A percentile compares a stretch with the other conserved stretches of the same genome.
Conservation (phyloP, 2,113 vertebrate species). For the Uropsilus gracilis region DNA sequence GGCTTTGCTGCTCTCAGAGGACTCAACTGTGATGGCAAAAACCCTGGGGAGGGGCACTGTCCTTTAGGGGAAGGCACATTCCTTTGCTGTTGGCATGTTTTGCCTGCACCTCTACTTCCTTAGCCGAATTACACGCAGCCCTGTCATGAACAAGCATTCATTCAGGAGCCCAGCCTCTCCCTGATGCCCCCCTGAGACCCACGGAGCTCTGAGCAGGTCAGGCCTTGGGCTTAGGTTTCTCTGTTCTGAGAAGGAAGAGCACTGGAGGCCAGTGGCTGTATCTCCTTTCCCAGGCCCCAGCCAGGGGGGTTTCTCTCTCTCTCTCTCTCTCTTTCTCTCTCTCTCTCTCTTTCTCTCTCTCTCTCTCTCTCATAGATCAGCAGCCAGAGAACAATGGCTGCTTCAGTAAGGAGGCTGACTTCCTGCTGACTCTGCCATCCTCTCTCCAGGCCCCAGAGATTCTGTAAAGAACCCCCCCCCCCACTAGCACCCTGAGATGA, state of each 20-base stretch:
- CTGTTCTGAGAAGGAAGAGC: conserved; percentile 6
- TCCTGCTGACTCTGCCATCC: conserved; percentile 22
- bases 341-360: not conserved
- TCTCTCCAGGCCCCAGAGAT: not conserved
- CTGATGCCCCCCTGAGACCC: not conserved
- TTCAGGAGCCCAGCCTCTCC: conserved; percentile 10
- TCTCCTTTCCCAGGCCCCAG: not conserved
- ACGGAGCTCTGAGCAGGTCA: not conserved
- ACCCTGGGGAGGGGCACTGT: not conserved
- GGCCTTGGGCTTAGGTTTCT: not conserved
- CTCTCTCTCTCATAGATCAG: not conserved
- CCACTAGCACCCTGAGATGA: not conserved
- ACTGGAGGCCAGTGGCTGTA: not conserved
- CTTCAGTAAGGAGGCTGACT: conserved; percentile 37
- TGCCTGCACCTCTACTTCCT: not conserved
- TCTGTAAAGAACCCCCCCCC: not conserved
- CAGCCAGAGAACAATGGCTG: conserved; percentile 45
- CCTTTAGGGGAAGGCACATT: not conserved
- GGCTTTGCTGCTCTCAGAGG: not conserved
- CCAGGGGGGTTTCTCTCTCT: not conserved
- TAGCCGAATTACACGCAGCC: not conserved
- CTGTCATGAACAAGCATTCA: conserved; percentile 17
- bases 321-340: not conserved
- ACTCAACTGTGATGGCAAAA: conserved; percentile 7
- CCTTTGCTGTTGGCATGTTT: not conserved